phyloP scores from a whole-genome alignment of 2,797 vertebrate species.

The Rousettus madagascariensis region DNA sequence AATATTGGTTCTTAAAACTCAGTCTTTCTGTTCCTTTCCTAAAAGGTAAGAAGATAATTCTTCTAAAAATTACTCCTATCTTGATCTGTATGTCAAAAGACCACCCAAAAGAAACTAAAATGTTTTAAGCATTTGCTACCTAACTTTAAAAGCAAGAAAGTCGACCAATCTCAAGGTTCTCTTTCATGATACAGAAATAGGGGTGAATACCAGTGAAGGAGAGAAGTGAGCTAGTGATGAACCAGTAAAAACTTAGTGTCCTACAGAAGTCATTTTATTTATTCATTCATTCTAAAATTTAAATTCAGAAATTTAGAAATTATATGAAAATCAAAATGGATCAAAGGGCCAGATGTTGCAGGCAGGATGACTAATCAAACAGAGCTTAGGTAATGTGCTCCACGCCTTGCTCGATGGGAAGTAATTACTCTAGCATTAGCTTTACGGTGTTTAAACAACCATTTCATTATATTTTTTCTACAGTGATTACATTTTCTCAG shows the following conservation, averaged over 20 bases:
- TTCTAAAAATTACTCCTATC: not conserved
- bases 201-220: no score
- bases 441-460: conserved; percentile 87
- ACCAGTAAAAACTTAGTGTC: not conserved
- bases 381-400: conserved; percentile 78
- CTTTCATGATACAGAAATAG: conserved; percentile 31
- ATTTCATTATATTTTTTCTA: conserved; percentile 87
- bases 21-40: conserved; percentile 15
- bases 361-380: conserved; percentile 83
- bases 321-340: conserved; percentile 76
- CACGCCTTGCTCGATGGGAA: conserved; percentile 81
- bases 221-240: not conserved
- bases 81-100: not conserved
- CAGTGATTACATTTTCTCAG: conserved; percentile 85
- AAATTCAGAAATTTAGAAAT: conserved; percentile 71
- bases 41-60: conserved; percentile 49
- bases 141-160: conserved; percentile 38
- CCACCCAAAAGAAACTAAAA: not conserved
- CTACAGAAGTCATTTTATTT: not conserved
- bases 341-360: conserved; percentile 80
- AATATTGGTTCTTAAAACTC: not conserved
- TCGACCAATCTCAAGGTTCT: not conserved
- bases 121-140: not conserved
- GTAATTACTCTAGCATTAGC: conserved; percentile 86
- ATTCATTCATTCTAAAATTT: conserved; percentile 61